phyloP scores from a whole-genome alignment of 37 sponge, comb jelly and placozoan species.

The Geodia barretti region DNA sequence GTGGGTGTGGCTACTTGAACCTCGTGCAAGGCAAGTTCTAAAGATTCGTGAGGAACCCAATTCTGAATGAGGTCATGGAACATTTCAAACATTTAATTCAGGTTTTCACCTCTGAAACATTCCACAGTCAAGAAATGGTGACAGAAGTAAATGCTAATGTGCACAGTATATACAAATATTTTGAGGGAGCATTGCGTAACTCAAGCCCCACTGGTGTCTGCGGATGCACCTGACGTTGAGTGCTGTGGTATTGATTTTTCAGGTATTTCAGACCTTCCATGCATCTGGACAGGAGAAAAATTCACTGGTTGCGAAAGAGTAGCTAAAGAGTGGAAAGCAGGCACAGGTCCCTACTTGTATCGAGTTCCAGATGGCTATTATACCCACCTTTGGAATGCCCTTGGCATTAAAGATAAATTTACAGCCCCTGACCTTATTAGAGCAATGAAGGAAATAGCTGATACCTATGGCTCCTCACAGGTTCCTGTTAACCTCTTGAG shows the following conservation, averaged over 20 bases:
- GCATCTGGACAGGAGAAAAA: slow-evolving; percentile 1
- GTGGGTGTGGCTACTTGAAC: slow-evolving; percentile 16
- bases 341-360: not conserved
- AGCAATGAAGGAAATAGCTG: not conserved
- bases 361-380: not conserved
- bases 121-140: not conserved
- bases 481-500: not conserved
- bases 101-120: not conserved
- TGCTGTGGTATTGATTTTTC: no score
- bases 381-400: no score
- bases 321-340: not conserved
- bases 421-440: not conserved
- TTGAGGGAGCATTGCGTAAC: not conserved
- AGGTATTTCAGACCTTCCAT: not conserved
- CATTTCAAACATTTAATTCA: not conserved
- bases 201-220: no score
- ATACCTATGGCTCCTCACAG: not conserved
- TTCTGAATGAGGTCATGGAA: not conserved
- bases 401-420: not conserved
- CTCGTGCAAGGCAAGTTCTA: not conserved
- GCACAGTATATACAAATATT: not conserved
- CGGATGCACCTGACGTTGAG: not conserved
- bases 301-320: not conserved
- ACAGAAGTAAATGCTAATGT: no score
- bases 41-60: not conserved